A percentile compares a stretch with the other conserved stretches of the same genome.
Conservation (phyloP, 2,888 invertebrate genomes). For the Carpatolechia fugitivella region DNA sequence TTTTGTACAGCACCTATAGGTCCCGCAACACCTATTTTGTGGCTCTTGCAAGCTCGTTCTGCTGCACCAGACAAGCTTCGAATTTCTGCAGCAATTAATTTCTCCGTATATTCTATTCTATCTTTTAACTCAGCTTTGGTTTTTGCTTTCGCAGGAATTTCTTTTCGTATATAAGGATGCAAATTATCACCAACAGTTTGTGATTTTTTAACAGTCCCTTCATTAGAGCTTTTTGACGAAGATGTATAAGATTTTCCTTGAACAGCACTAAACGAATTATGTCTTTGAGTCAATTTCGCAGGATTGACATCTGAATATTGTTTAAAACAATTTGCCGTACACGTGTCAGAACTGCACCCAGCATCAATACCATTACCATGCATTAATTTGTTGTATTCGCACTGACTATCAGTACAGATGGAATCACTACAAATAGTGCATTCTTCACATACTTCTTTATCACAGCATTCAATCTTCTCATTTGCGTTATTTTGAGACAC, state of each 20-base stretch:
- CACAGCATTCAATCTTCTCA: constrained; percentile 76
- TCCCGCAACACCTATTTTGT: constrained; percentile 46
- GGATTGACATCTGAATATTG: constrained; percentile 53
- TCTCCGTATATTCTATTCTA: constrained; percentile 72
- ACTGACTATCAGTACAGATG: constrained; percentile 74
- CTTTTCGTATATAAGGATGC: constrained; percentile 76
- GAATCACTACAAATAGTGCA: constrained; percentile 75
- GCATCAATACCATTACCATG: constrained; percentile 67
- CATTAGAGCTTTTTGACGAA: constrained; percentile 47
- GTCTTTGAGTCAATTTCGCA: constrained; percentile 61
- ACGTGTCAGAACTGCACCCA: constrained; percentile 68
- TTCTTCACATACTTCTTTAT: constrained; percentile 74
- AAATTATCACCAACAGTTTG: constrained; percentile 69
- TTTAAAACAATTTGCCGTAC: constrained; percentile 64
- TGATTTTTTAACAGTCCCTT: constrained; percentile 67
- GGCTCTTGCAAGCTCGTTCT: constrained; percentile 63
- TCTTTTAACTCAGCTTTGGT: constrained; percentile 62
- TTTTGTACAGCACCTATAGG: constrained; percentile 50
- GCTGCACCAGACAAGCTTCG: constrained; percentile 46
- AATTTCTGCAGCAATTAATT: constrained; percentile 72
- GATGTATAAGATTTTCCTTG: constrained; percentile 62
- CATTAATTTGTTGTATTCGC: constrained; percentile 71
- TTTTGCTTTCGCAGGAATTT: constrained; percentile 51
- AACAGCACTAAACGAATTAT: constrained; percentile 71
- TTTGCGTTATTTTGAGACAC: constrained; percentile 63